phyloP scores from a whole-genome alignment of 2,797 vertebrate species.

The Phoebastria nigripes region DNA sequence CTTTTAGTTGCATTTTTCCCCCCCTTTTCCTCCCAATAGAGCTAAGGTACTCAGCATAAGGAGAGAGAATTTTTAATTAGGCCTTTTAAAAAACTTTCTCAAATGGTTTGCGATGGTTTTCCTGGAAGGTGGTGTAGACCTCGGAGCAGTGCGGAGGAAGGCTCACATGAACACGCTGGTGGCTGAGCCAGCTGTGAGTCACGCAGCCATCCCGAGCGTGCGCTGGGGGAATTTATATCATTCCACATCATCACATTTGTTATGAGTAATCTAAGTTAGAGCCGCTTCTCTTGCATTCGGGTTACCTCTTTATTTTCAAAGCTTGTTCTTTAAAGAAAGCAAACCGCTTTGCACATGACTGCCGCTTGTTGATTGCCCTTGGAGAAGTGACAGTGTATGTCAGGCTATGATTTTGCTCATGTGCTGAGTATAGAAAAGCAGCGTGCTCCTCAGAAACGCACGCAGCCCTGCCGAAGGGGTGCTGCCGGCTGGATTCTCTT shows the following conservation, averaged over 20 bases:
- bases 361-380: background rate
- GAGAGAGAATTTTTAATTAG: background rate
- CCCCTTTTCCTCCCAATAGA: background rate
- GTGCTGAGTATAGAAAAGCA: background rate
- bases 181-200: background rate
- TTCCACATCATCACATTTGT: background rate
- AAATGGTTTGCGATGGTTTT: background rate
- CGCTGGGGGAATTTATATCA: background rate
- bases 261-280: background rate
- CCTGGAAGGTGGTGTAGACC: background rate
- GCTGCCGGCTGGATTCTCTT: background rate
- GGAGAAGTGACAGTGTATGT: background rate
- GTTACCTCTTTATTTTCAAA: background rate
- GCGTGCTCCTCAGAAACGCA: accelerated
- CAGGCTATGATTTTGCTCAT: background rate
- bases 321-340: background rate
- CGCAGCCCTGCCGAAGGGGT: background rate
- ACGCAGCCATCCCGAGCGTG: background rate
- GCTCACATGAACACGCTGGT: accelerated
- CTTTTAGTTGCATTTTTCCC: background rate
- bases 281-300: background rate
- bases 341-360: background rate
- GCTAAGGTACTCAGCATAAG: background rate
- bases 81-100: background rate
- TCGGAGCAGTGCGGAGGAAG: background rate